Evolutionary conservation across 2,113 vertebrate genomes (phyloP).

Genomic region (Naja naja): DNA sequence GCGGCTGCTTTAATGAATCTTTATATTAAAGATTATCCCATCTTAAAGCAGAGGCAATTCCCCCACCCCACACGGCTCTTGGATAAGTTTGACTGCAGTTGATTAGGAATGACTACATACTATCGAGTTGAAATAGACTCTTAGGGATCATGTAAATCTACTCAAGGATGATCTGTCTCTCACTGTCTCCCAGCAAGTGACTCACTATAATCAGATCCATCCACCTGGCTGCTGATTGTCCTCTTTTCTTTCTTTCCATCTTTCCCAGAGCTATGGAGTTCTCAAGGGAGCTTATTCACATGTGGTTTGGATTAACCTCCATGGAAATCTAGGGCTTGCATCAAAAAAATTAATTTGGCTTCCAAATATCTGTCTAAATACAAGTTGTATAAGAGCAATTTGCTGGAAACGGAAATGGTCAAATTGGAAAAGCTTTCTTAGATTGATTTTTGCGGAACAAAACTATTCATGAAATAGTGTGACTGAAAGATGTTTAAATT

Average conservation of each 20-base stretch:
- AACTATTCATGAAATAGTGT: constrained; percentile 47
- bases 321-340: constrained; percentile 45
- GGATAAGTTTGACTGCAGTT: neutral
- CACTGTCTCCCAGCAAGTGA: neutral
- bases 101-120: neutral
- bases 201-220: neutral
- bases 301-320: constrained; percentile 54
- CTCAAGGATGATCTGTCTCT: neutral
- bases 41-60: neutral
- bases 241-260: neutral
- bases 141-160: neutral
- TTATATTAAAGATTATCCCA: neutral
- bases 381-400: neutral
- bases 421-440: constrained; percentile 42
- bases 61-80: neutral
- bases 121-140: neutral
- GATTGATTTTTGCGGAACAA: constrained; percentile 35
- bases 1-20: neutral
- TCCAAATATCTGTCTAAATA: constrained; percentile 41
- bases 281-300: constrained; percentile 10
- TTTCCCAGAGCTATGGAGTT: neutral
- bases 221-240: neutral
- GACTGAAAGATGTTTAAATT: constrained; percentile 51
- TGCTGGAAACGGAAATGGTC: neutral
- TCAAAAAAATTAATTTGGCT: constrained; percentile 43